A percentile compares a stretch with the other conserved stretches of the same genome.
Conservation (phyloP, 2,113 vertebrate genomes). For the Eudyptes chrysolophus region DNA sequence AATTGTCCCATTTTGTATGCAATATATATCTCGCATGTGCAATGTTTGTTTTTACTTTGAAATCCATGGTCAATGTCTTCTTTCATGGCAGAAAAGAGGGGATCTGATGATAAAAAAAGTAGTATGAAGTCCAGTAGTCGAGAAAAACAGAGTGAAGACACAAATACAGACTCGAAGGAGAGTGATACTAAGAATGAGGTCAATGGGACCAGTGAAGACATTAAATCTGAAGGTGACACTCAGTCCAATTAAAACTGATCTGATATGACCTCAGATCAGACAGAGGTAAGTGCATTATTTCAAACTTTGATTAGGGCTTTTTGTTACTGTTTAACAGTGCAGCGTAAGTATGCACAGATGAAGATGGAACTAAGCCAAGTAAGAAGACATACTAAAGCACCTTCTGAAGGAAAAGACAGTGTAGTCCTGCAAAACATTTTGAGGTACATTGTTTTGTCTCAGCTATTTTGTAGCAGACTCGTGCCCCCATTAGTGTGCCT, state of each 20-base stretch:
- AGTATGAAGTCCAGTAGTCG: constrained; percentile 89
- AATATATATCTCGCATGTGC: constrained; percentile 47
- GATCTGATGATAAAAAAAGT: constrained; percentile 93
- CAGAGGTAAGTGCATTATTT: constrained; percentile 98
- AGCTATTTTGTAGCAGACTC: constrained; percentile 88
- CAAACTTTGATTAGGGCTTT: constrained; percentile 89
- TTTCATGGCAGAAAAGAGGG: constrained; percentile 89
- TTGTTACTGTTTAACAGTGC: constrained; percentile 98
- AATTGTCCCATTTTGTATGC: constrained; percentile 11
- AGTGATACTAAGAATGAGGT: constrained; percentile 89
- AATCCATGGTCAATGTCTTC: constrained; percentile 80
- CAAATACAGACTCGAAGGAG: constrained; percentile 90
- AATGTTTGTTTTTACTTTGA: constrained; percentile 75
- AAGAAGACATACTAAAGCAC: constrained; percentile 94
- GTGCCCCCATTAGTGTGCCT: constrained; percentile 81
- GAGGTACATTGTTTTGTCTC: constrained; percentile 98
- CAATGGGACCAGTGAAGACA: constrained; percentile 96
- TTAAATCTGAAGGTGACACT: constrained; percentile 99
- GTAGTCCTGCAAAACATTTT: constrained; percentile 98
- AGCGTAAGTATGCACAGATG: constrained; percentile 99
- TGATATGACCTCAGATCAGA: constrained; percentile 99
- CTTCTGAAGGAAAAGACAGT: constrained; percentile 99
- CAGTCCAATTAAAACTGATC: constrained; percentile 99
- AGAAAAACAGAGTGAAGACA: constrained; percentile 85
- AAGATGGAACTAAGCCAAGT: constrained; percentile 97